A percentile compares a stretch with the other conserved stretches of the same genome.
phyloP scores from a whole-genome alignment of 2,113 vertebrate genomes.

The Agelaius tricolor region DNA sequence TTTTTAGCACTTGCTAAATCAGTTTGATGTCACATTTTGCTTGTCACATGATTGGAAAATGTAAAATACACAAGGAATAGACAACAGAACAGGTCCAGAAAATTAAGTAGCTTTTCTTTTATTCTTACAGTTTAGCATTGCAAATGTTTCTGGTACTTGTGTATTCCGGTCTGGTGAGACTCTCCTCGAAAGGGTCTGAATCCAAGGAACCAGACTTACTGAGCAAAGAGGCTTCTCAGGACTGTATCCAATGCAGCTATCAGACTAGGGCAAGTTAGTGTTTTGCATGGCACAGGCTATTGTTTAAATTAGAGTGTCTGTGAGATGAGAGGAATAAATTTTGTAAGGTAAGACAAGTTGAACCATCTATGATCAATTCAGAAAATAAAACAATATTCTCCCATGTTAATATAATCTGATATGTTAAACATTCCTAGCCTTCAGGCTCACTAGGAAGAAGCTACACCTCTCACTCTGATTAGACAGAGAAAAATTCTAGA shows the following conservation, averaged over 20 bases:
- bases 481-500: not conserved
- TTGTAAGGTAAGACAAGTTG: not conserved
- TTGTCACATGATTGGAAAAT: not conserved
- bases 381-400: not conserved
- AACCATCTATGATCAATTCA: not conserved
- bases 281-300: not conserved
- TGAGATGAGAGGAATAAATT: not conserved
- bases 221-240: not conserved
- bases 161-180: not conserved
- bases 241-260: not conserved
- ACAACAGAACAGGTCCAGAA: not conserved
- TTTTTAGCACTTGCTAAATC: not conserved
- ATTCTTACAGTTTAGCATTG: not conserved
- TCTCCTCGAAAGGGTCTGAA: not conserved
- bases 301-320: not conserved
- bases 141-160: not conserved
- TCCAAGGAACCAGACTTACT: not conserved
- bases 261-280: not conserved
- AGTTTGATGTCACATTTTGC: not conserved
- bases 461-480: not conserved
- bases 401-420: not conserved
- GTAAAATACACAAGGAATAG: not conserved
- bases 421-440: not conserved
- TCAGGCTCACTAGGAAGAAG: not conserved
- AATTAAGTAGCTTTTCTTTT: constrained; percentile 1